Percentiles rank a stretch among this genome's conserved stretches.
These are phyloP conservation scores for Apocrypta bakeri DNA, from an alignment of 1,140 invertebrate species.

Conservation along the genomic window DNA sequence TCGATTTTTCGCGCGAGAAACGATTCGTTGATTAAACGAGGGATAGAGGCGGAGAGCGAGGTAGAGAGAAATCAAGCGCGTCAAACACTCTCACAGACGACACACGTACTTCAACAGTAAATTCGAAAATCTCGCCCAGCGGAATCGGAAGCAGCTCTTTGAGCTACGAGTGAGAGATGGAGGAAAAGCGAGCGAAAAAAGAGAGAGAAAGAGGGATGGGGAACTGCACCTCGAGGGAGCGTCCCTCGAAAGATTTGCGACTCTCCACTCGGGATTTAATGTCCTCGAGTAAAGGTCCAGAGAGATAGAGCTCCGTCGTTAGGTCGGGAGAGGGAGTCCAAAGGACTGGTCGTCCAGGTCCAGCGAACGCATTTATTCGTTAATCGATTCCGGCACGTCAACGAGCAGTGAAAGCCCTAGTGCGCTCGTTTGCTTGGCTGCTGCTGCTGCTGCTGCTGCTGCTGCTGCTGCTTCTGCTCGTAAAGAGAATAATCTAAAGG, in stretches of 20 bases:
- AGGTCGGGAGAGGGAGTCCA: conserved; percentile 30
- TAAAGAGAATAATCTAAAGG: conserved; percentile 51
- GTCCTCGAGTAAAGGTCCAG: conserved; percentile 24
- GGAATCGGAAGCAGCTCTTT: conserved; percentile 43
- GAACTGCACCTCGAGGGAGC: conserved; percentile 41
- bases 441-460: not conserved
- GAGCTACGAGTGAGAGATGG: conserved; percentile 5
- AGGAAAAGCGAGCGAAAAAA: conserved; percentile 7
- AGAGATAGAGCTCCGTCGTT: conserved; percentile 13
- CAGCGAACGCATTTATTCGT: conserved; percentile 49
- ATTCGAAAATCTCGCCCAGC: conserved; percentile 46
- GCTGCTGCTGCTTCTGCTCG: conserved; percentile 23
- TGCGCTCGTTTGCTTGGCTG: conserved; percentile 20
- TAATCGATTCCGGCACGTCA: conserved; percentile 52
- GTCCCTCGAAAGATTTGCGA: conserved; percentile 49
- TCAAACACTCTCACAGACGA: not conserved
- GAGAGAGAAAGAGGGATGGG: no score
- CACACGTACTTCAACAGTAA: not conserved
- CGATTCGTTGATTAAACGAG: not conserved
- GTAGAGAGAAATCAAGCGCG: not conserved
- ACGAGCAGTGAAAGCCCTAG: conserved; percentile 29
- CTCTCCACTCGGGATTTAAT: conserved; percentile 49
- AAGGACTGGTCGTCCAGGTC: conserved; percentile 42
- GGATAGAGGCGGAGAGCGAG: no score
- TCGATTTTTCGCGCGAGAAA: not conserved